A percentile compares a stretch with the other conserved stretches of the same genome.
Evolutionary conservation across 2,888 invertebrate species (phyloP).

Genomic region (Perithous albicinctus): DNA sequence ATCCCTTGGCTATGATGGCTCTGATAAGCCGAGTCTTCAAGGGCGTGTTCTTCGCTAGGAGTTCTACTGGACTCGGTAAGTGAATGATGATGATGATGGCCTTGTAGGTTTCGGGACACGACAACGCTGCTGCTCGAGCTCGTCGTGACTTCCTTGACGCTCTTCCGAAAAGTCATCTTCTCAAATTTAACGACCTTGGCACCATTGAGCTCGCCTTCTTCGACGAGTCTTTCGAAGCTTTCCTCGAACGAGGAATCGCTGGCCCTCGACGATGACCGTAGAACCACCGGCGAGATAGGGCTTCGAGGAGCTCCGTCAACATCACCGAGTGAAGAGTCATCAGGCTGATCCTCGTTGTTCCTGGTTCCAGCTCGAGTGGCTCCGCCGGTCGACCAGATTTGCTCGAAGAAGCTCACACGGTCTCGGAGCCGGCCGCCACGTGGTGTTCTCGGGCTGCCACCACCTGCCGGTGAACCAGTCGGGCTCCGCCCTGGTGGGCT

Average conservation of each 20-base stretch:
- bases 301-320: constrained; percentile 73
- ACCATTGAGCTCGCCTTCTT: constrained; percentile 89
- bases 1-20: constrained; percentile 84
- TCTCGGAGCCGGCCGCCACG: constrained; percentile 87
- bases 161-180: constrained; percentile 89
- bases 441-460: constrained; percentile 81
- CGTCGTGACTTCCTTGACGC: constrained; percentile 86
- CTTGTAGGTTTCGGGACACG: constrained; percentile 4
- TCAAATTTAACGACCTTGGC: constrained; percentile 90
- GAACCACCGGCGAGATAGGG: constrained; percentile 83
- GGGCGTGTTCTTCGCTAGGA: constrained; percentile 86
- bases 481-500: constrained; percentile 69
- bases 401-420: constrained; percentile 92
- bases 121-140: constrained; percentile 62
- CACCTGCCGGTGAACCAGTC: constrained; percentile 67
- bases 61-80: constrained; percentile 84
- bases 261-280: constrained; percentile 79
- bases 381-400: constrained; percentile 89
- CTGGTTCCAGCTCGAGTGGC: constrained; percentile 59
- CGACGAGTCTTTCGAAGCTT: constrained; percentile 86
- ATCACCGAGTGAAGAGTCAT: constrained; percentile 63
- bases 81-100: constrained; percentile 48
- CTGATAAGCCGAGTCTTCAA: constrained; percentile 87
- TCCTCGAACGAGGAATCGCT: constrained; percentile 85
- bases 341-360: constrained; percentile 83